These are phyloP conservation scores for Epinotia demarniana DNA, from an alignment of 2,888 invertebrate species.

Conservation along the genomic window DNA sequence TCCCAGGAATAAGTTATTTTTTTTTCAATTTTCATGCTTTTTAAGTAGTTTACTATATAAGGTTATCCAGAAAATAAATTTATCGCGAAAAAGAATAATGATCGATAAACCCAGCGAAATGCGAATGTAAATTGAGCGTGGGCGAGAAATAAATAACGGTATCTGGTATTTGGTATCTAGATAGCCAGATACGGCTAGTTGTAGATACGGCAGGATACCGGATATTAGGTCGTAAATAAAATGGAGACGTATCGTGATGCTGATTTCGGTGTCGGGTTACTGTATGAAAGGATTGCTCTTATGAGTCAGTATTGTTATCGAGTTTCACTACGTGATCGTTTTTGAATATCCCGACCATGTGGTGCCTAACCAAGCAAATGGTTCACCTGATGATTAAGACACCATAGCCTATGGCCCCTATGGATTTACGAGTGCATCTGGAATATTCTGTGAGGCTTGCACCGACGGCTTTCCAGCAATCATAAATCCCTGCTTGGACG, in stretches of 20 bases:
- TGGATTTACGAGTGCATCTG: too few species aligned
- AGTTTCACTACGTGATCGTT: neutral
- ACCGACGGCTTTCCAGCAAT: too few species aligned
- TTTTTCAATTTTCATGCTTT: too few species aligned
- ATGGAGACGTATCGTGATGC: conserved; percentile 55
- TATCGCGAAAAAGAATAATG: too few species aligned
- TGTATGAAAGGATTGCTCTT: conserved; percentile 32
- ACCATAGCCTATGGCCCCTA: neutral
- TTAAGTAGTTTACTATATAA: too few species aligned
- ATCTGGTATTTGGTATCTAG: conserved; percentile 41
- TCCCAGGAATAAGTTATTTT: too few species aligned
- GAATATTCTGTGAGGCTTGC: too few species aligned
- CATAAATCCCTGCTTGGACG: too few species aligned
- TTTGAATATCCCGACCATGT: neutral
- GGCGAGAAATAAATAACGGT: conserved; percentile 61
- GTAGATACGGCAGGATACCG: conserved; percentile 59
- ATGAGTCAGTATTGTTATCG: neutral
- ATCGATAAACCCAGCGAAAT: conserved; percentile 1
- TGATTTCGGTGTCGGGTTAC: conserved; percentile 53
- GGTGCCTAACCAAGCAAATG: neutral
- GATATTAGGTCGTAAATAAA: conserved; percentile 72
- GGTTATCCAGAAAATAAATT: too few species aligned
- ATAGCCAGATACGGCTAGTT: conserved; percentile 44
- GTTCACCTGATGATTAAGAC: neutral
- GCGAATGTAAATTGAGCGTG: conserved; percentile 45